phyloP scores from a whole-genome alignment of 2,113 vertebrate species.

The Cacatua alba region DNA sequence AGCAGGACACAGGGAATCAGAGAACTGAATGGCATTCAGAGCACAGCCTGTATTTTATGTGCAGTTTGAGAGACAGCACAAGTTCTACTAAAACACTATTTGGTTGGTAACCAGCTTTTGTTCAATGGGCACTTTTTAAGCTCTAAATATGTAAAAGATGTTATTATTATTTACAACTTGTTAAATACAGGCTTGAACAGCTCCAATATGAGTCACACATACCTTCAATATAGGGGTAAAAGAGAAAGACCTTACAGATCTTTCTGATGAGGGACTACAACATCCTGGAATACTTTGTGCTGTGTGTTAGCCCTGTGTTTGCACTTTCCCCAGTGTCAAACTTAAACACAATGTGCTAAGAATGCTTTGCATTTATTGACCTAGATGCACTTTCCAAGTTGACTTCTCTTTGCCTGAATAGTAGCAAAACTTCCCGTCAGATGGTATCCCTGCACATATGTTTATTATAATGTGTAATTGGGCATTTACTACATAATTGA shows the following conservation, averaged over 20 bases:
- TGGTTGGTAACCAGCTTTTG: background rate
- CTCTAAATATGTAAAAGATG: background rate
- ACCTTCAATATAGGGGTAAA: background rate
- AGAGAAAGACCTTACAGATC: background rate
- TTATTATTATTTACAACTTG: background rate
- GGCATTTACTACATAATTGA: background rate
- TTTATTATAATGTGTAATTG: background rate
- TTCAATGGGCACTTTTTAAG: background rate
- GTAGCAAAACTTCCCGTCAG: background rate
- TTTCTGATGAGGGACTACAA: background rate
- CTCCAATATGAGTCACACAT: background rate
- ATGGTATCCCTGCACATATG: fast-evolving
- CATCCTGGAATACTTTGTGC: background rate
- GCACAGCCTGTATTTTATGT: background rate
- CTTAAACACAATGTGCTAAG: background rate
- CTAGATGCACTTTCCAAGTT: background rate
- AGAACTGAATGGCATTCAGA: background rate
- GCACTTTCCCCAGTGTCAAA: background rate
- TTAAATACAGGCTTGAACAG: background rate
- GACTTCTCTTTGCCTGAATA: background rate
- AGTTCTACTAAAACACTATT: background rate
- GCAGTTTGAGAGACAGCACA: background rate
- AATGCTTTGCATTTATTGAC: background rate
- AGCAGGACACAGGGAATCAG: background rate
- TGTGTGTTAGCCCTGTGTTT: background rate